phyloP scores from a whole-genome alignment of 2,113 vertebrate genomes.

The Coptodon bakossiorum region DNA sequence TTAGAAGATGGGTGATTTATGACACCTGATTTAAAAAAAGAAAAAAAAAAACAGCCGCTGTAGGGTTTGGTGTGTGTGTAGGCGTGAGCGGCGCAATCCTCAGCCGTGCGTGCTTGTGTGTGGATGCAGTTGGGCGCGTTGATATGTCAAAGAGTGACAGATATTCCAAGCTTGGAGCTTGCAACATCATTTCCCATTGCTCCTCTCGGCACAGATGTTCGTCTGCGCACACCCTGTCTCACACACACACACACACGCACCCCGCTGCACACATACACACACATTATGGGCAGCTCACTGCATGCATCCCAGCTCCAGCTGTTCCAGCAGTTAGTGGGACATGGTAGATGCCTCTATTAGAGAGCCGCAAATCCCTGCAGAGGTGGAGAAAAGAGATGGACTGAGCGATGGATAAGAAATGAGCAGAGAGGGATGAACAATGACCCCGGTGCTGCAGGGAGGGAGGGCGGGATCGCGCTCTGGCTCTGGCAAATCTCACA shows the following conservation, averaged over 20 bases:
- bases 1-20: conserved; percentile 62
- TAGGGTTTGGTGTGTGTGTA: background rate
- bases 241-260: background rate
- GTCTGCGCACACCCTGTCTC: background rate
- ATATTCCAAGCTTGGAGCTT: conserved; percentile 28
- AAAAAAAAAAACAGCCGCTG: background rate
- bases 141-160: conserved; percentile 44
- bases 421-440: conserved; percentile 37
- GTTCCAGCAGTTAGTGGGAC: conserved; percentile 59
- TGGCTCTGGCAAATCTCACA: conserved; percentile 31
- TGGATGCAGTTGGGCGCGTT: conserved; percentile 9
- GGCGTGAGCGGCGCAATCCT: background rate
- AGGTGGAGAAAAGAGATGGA: conserved; percentile 20
- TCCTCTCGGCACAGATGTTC: conserved; percentile 53
- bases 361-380: conserved; percentile 45
- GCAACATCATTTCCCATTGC: conserved; percentile 49
- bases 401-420: conserved; percentile 34
- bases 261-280: background rate
- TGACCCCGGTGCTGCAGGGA: conserved; percentile 27
- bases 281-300: background rate
- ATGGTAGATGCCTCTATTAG: conserved; percentile 63
- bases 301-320: conserved; percentile 56
- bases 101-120: background rate
- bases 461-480: background rate
- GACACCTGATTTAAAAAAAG: background rate